These are phyloP conservation scores for Dreissena rostriformis DNA, from an alignment of 1,140 invertebrate species.

Conservation along the genomic window DNA sequence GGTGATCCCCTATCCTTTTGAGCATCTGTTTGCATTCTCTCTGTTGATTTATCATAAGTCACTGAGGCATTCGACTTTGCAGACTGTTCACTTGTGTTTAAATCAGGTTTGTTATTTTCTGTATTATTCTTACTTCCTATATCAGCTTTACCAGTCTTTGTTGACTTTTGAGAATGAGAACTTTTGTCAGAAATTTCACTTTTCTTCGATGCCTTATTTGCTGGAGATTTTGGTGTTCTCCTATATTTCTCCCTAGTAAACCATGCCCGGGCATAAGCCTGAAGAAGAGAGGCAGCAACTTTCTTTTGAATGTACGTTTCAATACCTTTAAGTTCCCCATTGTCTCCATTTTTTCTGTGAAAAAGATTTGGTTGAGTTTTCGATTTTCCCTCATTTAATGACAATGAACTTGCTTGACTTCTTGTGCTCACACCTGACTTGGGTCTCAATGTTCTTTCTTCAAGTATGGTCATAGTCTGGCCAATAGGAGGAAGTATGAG, in stretches of 20 bases:
- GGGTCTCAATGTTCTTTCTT: neutral
- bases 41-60: neutral
- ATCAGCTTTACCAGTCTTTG: neutral
- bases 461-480: neutral
- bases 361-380: slow-evolving; percentile 40
- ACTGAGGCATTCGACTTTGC: neutral
- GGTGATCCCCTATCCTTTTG: slow-evolving; percentile 17
- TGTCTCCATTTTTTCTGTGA: neutral
- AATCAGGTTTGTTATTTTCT: neutral
- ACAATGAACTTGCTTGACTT: neutral
- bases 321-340: slow-evolving; percentile 8
- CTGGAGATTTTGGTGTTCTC: neutral
- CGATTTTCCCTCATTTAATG: slow-evolving; percentile 14
- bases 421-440: slow-evolving; percentile 13
- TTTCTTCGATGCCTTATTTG: too few species aligned
- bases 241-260: slow-evolving; percentile 16
- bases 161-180: neutral
- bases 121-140: neutral
- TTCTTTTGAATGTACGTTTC: slow-evolving; percentile 43
- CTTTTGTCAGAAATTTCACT: too few species aligned
- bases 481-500: slow-evolving; percentile 27
- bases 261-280: slow-evolving; percentile 28
- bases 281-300: slow-evolving; percentile 23
- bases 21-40: neutral
- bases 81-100: neutral